These are phyloP conservation scores for Scaptomyza flava DNA, from an alignment of 2,888 invertebrate species.

Conservation along the genomic window DNA sequence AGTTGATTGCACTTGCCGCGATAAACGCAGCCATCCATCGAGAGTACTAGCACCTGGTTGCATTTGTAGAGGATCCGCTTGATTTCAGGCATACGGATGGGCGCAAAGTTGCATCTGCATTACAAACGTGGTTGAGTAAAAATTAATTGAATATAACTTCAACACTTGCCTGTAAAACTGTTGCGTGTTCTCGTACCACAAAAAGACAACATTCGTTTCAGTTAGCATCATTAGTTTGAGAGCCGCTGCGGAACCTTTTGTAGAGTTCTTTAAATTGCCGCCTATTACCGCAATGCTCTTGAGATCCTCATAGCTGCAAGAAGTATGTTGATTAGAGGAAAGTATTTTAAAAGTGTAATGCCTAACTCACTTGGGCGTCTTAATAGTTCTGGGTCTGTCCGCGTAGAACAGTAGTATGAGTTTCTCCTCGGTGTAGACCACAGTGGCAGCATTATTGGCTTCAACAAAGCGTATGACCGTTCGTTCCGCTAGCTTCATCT, in stretches of 20 bases:
- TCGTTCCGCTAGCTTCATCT: conserved; percentile 74
- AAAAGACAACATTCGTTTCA: conserved; percentile 80
- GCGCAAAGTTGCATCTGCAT: conserved; percentile 79
- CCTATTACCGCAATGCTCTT: conserved; percentile 80
- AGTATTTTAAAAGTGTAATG: no score
- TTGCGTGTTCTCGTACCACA: conserved; percentile 83
- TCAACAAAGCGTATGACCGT: conserved; percentile 79
- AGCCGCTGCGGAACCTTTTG: conserved; percentile 77
- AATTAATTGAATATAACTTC: neutral
- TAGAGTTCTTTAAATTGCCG: conserved; percentile 70
- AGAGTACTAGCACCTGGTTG: conserved; percentile 81
- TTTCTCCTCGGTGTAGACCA: conserved; percentile 74
- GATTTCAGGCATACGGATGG: conserved; percentile 76
- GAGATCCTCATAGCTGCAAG: conserved; percentile 76
- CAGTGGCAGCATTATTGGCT: conserved; percentile 83
- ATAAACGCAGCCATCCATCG: conserved; percentile 81
- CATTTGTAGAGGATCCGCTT: conserved; percentile 80
- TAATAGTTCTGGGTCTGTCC: conserved; percentile 76
- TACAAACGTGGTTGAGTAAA: no score
- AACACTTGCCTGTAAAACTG: conserved; percentile 79
- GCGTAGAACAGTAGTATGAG: conserved; percentile 79
- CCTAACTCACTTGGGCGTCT: conserved; percentile 80
- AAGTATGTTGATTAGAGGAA: neutral
- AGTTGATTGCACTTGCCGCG: conserved; percentile 83
- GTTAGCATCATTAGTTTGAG: conserved; percentile 81